Evolutionary conservation across 2,888 invertebrate genomes (phyloP), one percentile per base, ranked within the genome.

Genomic region (Spatulosminthurus flaviceps): DNA sequence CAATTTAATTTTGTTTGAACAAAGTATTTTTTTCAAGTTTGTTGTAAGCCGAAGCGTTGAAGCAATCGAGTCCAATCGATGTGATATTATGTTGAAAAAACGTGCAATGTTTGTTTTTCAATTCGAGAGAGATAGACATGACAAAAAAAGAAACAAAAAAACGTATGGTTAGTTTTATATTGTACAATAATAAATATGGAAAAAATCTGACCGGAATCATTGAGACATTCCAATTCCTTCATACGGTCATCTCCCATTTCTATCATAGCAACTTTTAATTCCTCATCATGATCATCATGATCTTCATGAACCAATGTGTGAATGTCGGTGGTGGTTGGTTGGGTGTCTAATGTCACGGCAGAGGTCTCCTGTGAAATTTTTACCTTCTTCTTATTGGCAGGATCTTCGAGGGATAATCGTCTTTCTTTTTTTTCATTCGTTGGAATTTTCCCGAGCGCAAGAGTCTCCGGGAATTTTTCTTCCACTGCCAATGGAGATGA

Each of bases 141-240:
- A 80, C 75, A 76, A 72, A 64, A 28, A 51, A 74, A 83, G 79
- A 76, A 64, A 81, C 51, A 79, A 61, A 80, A 72, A 83, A 75
- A 77, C 51, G 43, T 73, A 5, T 61, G 51, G 83, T 83, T 82
- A 84, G 82, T 83, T 81, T 70, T 71, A 79, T 80, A 42, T 24
- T 2, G 21, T n/a, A 16, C 16, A 66, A 22, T 41, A 69, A 80
- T 70, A 78, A 75, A 42, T 81, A 24, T 29, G n/a, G 77, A 79
- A 80, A 77, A 81, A 77, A 80, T 81, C 84, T 84, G 84, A 84
- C 84, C 84, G 80, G 84, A 79, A 81, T 82, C 82, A 72, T 79
- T 77, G 61, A 78, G 74, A 75, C 75, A 70, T 66, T 79, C 72
- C 64, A 72, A 41, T 26, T 79, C 72, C 64, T 64, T 21, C 29